Conservation (phyloP, 2,113 vertebrate genomes). For the Tachycineta bicolor region DNA sequence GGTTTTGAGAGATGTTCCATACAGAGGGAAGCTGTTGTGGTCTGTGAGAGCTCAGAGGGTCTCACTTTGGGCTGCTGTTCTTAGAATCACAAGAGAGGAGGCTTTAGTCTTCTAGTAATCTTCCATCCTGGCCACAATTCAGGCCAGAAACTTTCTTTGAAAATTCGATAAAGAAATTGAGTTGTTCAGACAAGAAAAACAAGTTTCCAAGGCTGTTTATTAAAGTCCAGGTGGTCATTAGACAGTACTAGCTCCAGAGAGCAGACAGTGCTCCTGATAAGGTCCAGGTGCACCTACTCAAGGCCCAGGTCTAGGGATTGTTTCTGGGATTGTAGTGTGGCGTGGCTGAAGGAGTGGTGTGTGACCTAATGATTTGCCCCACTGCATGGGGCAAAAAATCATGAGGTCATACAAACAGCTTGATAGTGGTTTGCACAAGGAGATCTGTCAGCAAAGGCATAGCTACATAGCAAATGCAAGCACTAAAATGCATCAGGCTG, state of each 20-base stretch:
- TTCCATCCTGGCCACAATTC: not conserved
- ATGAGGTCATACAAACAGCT: not conserved
- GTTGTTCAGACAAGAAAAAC: not conserved
- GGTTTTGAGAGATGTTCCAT: not conserved
- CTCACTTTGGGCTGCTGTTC: not conserved
- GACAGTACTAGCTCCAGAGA: not conserved
- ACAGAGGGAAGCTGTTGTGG: not conserved
- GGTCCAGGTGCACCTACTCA: not conserved
- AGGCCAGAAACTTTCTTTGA: not conserved
- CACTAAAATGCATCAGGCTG: not conserved
- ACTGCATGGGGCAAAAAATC: not conserved
- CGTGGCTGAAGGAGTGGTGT: not conserved
- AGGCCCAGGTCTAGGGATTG: rapidly evolving
- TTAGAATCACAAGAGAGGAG: not conserved
- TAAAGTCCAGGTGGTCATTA: not conserved
- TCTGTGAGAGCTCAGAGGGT: not conserved
- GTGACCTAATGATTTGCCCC: not conserved
- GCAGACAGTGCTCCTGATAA: not conserved
- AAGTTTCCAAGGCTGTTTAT: not conserved
- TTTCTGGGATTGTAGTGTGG: not conserved
- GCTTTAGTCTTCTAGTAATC: not conserved
- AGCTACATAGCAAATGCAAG: not conserved
- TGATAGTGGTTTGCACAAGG: not conserved
- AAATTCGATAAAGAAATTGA: not conserved
- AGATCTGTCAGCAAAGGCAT: not conserved